Evolutionary conservation across 2,113 vertebrate genomes (phyloP).

Genomic region (Litocranius walleri): DNA sequence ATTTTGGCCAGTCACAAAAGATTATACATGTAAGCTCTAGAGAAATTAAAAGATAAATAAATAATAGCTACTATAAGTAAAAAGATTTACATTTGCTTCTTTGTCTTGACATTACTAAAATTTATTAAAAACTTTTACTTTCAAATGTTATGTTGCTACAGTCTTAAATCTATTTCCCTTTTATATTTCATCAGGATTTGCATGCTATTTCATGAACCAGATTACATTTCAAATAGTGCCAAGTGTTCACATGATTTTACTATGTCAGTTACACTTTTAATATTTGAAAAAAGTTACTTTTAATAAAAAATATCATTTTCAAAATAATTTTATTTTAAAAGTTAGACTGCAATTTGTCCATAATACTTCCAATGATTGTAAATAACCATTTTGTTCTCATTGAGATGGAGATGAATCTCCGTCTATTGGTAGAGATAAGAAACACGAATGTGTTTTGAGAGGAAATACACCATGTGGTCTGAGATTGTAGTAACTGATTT

Average conservation of each 20-base stretch:
- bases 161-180: background rate
- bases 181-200: background rate
- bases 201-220: background rate
- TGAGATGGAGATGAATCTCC: background rate
- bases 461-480: background rate
- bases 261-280: background rate
- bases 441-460: background rate
- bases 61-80: background rate
- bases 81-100: background rate
- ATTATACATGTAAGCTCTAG: background rate
- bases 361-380: background rate
- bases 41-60: background rate
- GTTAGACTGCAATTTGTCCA: background rate
- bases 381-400: background rate
- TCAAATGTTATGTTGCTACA: background rate
- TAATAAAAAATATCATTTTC: background rate
- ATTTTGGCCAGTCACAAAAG: background rate
- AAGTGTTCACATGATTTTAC: background rate
- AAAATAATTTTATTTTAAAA: background rate
- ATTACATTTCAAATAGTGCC: background rate
- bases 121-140: background rate
- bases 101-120: background rate
- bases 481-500: conserved; percentile 3
- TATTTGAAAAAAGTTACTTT: background rate
- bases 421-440: background rate